Conservation (phyloP, 2,888 invertebrate genomes). For the Idaea biselata region DNA sequence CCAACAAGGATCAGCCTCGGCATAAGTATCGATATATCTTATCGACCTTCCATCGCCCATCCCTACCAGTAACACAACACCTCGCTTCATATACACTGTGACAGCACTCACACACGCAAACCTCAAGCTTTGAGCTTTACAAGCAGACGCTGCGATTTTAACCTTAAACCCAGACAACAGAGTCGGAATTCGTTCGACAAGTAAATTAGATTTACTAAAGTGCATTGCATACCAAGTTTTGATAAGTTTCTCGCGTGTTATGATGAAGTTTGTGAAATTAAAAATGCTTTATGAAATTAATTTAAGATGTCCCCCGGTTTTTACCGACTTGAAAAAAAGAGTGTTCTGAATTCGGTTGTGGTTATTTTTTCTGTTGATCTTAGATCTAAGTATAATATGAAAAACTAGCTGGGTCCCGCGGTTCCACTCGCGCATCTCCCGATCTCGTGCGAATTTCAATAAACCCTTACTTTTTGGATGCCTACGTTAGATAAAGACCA, state of each 20-base stretch:
- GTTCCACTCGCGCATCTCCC: too few relatives aligned
- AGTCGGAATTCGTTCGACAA: conserved; percentile 15
- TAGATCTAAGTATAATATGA: too few relatives aligned
- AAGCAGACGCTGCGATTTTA: conserved; percentile 8
- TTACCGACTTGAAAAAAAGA: too few relatives aligned
- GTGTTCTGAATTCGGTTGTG: too few relatives aligned
- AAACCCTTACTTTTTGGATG: too few relatives aligned
- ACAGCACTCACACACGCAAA: conserved; percentile 32
- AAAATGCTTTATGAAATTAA: neutral
- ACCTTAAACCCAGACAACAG: neutral
- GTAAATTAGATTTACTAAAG: conserved; percentile 8
- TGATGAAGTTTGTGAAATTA: conserved; percentile 14
- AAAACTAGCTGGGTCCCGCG: too few relatives aligned
- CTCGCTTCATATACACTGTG: conserved; percentile 36
- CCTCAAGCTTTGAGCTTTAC: conserved; percentile 42
- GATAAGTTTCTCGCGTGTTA: conserved; percentile 24
- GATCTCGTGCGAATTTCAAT: too few relatives aligned
- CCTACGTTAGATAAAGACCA: too few relatives aligned
- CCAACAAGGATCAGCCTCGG: too few relatives aligned
- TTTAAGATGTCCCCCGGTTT: too few relatives aligned
- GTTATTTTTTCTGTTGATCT: too few relatives aligned
- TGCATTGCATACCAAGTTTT: conserved; percentile 27
- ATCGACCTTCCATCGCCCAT: conserved; percentile 21
- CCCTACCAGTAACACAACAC: conserved; percentile 29
- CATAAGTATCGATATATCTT: conserved; percentile 8